Percentiles rank a stretch among this genome's conserved stretches.
These are phyloP conservation scores for Syrista parreyssii DNA, from an alignment of 2,888 invertebrate genomes.

Conservation along the genomic window DNA sequence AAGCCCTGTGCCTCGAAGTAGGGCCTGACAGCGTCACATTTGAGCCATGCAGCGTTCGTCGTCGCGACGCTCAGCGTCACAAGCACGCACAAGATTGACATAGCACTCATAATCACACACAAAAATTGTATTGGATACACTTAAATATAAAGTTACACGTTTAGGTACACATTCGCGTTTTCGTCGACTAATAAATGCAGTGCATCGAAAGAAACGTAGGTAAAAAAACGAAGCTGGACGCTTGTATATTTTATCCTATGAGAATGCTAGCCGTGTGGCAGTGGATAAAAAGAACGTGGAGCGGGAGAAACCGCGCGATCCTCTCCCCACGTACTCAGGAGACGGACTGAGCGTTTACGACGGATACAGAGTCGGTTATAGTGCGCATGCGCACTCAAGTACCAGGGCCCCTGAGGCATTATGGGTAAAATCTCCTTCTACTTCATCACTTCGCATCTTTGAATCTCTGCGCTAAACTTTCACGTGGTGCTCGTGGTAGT, in stretches of 20 bases:
- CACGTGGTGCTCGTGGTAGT: background rate
- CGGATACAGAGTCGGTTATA: conserved; percentile 22
- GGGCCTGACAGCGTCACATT: conserved; percentile 67
- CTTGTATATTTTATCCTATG: background rate
- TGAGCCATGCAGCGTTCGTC: conserved; percentile 52
- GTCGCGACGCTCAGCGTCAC: conserved; percentile 48
- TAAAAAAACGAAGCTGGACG: background rate
- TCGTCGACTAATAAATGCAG: background rate
- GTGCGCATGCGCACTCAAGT: conserved; percentile 39
- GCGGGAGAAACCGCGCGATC: conserved; percentile 16
- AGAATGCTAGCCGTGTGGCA: conserved; percentile 13
- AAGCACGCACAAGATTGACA: conserved; percentile 46
- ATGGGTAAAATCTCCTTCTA: background rate
- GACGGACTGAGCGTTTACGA: conserved; percentile 32
- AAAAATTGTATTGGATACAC: background rate
- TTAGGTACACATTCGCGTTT: background rate
- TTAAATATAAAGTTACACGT: background rate
- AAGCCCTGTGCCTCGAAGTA: conserved; percentile 68
- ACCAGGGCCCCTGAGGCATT: background rate
- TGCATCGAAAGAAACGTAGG: background rate
- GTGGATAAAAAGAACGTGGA: conserved; percentile 19
- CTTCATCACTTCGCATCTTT: background rate
- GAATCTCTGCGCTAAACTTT: background rate
- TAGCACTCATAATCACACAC: conserved; percentile 44
- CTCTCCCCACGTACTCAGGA: conserved; percentile 35